Conservation (phyloP, 2,888 invertebrate genomes). For the Lepidocyrtinus sp. region DNA sequence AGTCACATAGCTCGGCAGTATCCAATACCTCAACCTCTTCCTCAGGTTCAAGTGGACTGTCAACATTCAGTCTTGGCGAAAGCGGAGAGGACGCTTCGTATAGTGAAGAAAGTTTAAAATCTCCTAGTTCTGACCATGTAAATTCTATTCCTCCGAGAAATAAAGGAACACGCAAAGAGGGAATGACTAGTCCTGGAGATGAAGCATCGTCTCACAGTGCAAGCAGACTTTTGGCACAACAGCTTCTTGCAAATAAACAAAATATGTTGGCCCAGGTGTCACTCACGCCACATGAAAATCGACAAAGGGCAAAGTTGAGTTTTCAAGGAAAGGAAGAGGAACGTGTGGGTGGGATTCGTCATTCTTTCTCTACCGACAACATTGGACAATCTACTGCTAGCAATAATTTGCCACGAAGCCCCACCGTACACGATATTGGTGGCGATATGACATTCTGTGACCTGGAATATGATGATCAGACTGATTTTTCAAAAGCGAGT, state of each 20-base stretch:
- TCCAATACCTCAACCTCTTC: not conserved
- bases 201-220: not conserved
- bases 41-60: not conserved
- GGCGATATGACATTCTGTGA: constrained; percentile 51
- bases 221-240: constrained; percentile 49
- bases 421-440: constrained; percentile 38
- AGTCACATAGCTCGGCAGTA: not conserved
- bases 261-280: constrained; percentile 63
- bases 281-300: constrained; percentile 63
- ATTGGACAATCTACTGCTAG: not conserved
- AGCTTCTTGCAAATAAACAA: constrained; percentile 61
- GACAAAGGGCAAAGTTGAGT: constrained; percentile 37
- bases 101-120: not conserved
- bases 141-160: not conserved
- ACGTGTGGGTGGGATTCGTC: not conserved
- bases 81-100: not conserved
- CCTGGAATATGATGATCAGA: constrained; percentile 60
- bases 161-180: not conserved
- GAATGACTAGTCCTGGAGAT: not conserved
- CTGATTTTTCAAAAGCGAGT: too few species aligned
- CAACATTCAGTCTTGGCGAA: not conserved
- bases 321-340: not conserved
- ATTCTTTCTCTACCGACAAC: constrained; percentile 24
- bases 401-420: constrained; percentile 11
- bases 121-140: not conserved